Percentiles rank a stretch among this genome's conserved stretches.
Evolutionary conservation across 37 sponge, comb jelly and placozoan genomes (phyloP).

Genomic region (Petrosia ficiformis): DNA sequence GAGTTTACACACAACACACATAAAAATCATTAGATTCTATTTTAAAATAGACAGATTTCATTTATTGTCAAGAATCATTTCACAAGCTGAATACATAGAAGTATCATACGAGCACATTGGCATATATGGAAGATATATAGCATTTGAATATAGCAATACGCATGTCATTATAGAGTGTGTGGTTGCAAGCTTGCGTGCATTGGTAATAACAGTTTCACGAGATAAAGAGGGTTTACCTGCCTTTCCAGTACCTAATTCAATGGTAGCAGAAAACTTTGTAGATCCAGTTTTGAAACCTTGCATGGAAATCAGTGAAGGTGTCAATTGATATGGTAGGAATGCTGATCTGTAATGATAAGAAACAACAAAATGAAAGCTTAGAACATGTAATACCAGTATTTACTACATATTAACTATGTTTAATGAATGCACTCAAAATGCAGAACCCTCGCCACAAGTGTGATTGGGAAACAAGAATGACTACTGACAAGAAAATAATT

Average conservation of each 20-base stretch:
- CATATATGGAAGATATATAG: slow-evolving; percentile 26
- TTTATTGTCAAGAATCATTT: too few species aligned
- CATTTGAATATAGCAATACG: slow-evolving; percentile 27
- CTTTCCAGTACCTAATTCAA: slow-evolving; percentile 37
- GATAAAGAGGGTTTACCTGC: slow-evolving; percentile 7
- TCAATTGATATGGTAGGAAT: slow-evolving; percentile 38
- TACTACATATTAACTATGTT: too few species aligned
- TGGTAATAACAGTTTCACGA: background rate
- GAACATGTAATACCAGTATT: too few species aligned
- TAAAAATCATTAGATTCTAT: too few species aligned
- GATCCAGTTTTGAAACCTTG: slow-evolving; percentile 10
- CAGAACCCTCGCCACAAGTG: too few species aligned
- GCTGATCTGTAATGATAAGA: slow-evolving; percentile 19
- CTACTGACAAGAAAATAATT: too few species aligned
- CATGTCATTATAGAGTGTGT: background rate
- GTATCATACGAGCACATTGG: slow-evolving; percentile 3
- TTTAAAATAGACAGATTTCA: too few species aligned
- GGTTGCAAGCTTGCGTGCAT: background rate
- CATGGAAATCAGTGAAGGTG: slow-evolving; percentile 19
- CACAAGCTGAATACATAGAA: background rate
- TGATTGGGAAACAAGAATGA: too few species aligned
- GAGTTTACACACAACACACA: too few species aligned
- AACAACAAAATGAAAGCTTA: background rate
- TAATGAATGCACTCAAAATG: too few species aligned
- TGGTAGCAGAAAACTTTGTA: slow-evolving; percentile 12